Evolutionary conservation across 2,113 vertebrate genomes (phyloP), one percentile per base, ranked within the genome.

Genomic region (Heterotis niloticus): DNA sequence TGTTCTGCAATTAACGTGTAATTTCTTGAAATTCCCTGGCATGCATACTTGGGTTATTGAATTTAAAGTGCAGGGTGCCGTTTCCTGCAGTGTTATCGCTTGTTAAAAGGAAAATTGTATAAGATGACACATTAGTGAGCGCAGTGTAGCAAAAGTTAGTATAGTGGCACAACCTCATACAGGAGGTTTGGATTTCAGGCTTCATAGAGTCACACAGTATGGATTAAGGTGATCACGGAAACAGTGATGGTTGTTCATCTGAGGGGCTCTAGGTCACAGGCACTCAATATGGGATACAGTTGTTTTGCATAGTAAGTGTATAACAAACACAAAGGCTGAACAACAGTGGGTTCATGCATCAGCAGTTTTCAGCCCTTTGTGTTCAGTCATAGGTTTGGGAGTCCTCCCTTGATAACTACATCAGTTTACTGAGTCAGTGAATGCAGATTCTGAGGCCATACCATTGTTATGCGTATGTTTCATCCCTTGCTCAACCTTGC

Each of bases 341-440:
- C 70, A 51, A 80, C 24, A 26, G 73, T 26, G 64, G 72, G 23
- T 64, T 66, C 26, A 70, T 56, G 68, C 79, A 71, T 64, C 74
- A 69, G 75, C 79, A 54, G 26, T 56, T 69, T 56, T 65, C 10
- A 28, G 7, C 68, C 28, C 54, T 51, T 29, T 54, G 18, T 7
- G 34, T 23, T 24, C 62, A 44, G 10, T 23, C 18, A 60, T 12
- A 65, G 1, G n/a, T 26, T 20, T 54, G 54, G 65, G 11, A 56
- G 26, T 68, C 16, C 51, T 18, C 1, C 9, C 44, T 60, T 34
- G 2, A 18, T 26, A 1, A 24, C 10, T 26, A 14, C 13, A 5
- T 71, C 1, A 44, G 5, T 62, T 76, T 57, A 26, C 24, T 75
- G 29, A 23, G 52, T 62, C 20, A 77, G 16, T 64, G 78, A 51